Percentiles rank a stretch among this genome's conserved stretches.
These are phyloP conservation scores for Ferdinandea cuprea DNA, from an alignment of 2,888 invertebrate species.

Conservation along the genomic window DNA sequence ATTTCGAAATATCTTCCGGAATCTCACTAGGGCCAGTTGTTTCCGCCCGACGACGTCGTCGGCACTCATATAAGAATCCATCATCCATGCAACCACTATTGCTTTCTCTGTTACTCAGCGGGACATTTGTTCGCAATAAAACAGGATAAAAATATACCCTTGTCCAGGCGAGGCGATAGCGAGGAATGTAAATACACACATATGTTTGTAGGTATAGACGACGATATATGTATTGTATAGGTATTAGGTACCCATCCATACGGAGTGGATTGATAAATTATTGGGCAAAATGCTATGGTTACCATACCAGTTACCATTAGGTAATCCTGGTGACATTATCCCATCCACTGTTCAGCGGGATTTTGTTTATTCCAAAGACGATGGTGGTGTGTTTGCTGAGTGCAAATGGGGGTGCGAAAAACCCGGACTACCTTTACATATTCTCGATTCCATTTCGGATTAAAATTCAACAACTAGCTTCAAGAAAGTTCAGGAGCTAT, in stretches of 20 bases:
- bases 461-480: constrained; percentile 69
- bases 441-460: constrained; percentile 68
- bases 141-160: constrained; percentile 2
- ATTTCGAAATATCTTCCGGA: constrained; percentile 65
- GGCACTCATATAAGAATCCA: constrained; percentile 14
- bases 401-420: constrained; percentile 58
- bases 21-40: constrained; percentile 37
- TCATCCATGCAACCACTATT: constrained; percentile 42
- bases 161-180: neutral
- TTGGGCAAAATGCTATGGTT: constrained; percentile 43
- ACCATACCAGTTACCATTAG: constrained; percentile 56
- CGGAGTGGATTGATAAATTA: constrained; percentile 39
- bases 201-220: neutral
- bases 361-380: constrained; percentile 21
- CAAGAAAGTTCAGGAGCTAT: constrained; percentile 62
- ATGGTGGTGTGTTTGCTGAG: constrained; percentile 25
- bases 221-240: no score
- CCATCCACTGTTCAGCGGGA: constrained; percentile 17
- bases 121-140: constrained; percentile 9
- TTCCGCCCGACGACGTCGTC: constrained; percentile 29
- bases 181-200: neutral
- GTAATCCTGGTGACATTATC: constrained; percentile 67
- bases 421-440: constrained; percentile 28
- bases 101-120: constrained; percentile 43
- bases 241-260: no score